These are phyloP conservation scores for Malacoraja senta DNA, from an alignment of 2,797 vertebrate genomes.

Conservation along the genomic window DNA sequence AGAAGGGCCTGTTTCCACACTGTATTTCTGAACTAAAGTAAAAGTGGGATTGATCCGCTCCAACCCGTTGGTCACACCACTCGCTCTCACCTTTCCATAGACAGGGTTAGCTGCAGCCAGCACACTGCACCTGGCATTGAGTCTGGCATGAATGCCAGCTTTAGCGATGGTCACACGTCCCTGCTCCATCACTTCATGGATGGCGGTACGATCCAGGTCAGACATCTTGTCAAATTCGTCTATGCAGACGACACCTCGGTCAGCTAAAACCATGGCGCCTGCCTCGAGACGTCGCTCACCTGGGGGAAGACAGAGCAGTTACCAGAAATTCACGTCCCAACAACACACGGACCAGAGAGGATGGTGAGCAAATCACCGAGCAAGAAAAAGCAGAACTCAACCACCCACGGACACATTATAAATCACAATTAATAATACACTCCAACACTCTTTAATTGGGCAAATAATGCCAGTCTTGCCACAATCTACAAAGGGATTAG, in stretches of 20 bases:
- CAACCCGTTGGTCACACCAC: fast-evolving
- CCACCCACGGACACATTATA: background rate
- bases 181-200: conserved; percentile 98
- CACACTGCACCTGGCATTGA: conserved; percentile 95
- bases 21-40: too few relatives aligned
- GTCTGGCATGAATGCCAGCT: conserved; percentile 89
- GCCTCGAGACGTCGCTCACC: conserved; percentile 88
- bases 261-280: conserved; percentile 89
- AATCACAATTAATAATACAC: background rate
- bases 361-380: background rate
- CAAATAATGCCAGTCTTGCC: too few relatives aligned
- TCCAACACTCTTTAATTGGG: too few relatives aligned
- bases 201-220: conserved; percentile 91
- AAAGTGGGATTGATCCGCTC: too few relatives aligned
- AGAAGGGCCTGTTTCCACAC: too few relatives aligned
- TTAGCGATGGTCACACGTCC: conserved; percentile 93
- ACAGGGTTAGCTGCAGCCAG: conserved; percentile 91
- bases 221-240: conserved; percentile 99
- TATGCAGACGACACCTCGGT: conserved; percentile 91
- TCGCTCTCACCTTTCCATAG: conserved; percentile 71
- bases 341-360: background rate
- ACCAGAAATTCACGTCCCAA: background rate
- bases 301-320: conserved; percentile 43
- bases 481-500: too few relatives aligned
- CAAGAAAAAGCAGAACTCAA: background rate